Evolutionary conservation across 2,797 vertebrate species (phyloP).

Genomic region (Chrysocyon brachyurus): DNA sequence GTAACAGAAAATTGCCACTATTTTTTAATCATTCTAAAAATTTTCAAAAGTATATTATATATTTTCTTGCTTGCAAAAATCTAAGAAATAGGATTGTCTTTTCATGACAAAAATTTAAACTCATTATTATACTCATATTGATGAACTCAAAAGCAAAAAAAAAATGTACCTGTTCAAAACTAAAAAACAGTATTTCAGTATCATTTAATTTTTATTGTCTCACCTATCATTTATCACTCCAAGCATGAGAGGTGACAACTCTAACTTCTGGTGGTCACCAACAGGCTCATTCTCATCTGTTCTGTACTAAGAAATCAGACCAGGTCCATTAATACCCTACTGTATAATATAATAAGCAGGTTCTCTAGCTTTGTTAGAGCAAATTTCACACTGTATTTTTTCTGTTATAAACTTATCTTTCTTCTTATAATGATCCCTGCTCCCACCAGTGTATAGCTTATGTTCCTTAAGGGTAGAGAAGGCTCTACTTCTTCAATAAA

Average conservation of each 20-base stretch:
- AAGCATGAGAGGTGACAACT: neutral
- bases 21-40: neutral
- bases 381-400: neutral
- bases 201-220: neutral
- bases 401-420: neutral
- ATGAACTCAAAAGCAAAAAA: conserved; percentile 22
- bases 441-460: neutral
- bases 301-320: neutral
- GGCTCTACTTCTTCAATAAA: neutral
- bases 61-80: neutral
- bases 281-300: neutral
- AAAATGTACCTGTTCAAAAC: neutral
- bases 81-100: neutral
- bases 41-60: neutral
- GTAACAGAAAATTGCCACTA: neutral
- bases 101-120: conserved; percentile 33
- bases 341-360: neutral
- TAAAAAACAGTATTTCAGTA: neutral
- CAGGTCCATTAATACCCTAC: too few relatives aligned
- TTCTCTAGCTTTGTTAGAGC: neutral
- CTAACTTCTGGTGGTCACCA: neutral
- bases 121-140: neutral
- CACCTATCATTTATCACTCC: neutral
- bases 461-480: neutral
- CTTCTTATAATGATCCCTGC: neutral